These are phyloP conservation scores for Arion vulgaris DNA, from an alignment of 1,140 invertebrate genomes.

Conservation along the genomic window DNA sequence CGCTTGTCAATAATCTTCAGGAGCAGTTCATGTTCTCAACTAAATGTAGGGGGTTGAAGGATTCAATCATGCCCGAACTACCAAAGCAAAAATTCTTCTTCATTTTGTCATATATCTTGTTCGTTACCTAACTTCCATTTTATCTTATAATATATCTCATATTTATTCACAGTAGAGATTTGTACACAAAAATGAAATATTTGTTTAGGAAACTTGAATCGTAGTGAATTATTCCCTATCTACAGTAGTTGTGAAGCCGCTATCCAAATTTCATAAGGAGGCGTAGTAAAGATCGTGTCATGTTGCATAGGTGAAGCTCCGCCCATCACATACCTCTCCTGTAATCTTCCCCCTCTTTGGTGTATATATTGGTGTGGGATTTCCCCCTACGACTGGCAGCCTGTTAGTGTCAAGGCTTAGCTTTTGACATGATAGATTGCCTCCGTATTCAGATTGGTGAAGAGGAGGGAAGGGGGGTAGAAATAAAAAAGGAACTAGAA, in stretches of 20 bases:
- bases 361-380: conserved; percentile 31
- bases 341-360: not conserved
- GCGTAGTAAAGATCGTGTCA: not conserved
- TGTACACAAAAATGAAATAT: no score
- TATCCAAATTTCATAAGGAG: not conserved
- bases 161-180: no score
- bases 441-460: conserved; percentile 51
- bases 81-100: no score
- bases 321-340: conserved; percentile 15
- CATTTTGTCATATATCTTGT: no score
- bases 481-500: not conserved
- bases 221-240: no score
- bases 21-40: not conserved
- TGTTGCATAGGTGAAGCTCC: conserved; percentile 17
- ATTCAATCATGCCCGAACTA: not conserved
- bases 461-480: conserved; percentile 36
- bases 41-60: not conserved
- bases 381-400: conserved; percentile 54
- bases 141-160: no score
- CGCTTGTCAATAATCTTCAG: conserved; percentile 1
- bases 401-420: conserved; percentile 67
- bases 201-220: no score
- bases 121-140: no score
- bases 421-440: conserved; percentile 67
- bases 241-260: no score